phyloP scores from a whole-genome alignment of 2,113 vertebrate genomes.

The Thryonomys swinderianus region DNA sequence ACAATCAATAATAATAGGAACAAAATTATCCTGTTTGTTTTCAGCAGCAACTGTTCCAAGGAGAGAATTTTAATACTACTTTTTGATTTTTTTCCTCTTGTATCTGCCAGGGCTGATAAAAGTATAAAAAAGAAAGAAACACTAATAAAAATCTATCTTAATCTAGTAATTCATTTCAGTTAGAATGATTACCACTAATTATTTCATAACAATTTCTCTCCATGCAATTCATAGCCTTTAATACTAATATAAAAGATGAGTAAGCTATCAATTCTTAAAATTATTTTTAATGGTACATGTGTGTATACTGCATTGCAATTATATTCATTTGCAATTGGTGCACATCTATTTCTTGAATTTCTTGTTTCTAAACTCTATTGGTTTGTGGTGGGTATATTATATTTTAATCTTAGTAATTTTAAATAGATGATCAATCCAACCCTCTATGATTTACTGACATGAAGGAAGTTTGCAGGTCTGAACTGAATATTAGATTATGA shows the following conservation, averaged over 20 bases:
- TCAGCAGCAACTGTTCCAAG: background rate
- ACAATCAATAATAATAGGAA: background rate
- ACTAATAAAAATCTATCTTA: background rate
- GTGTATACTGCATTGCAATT: background rate
- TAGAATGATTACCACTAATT: background rate
- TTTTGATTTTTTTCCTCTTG: background rate
- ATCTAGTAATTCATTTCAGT: background rate
- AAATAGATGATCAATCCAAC: background rate
- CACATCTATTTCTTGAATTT: background rate
- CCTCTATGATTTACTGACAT: background rate
- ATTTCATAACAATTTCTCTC: background rate
- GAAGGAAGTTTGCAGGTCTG: background rate
- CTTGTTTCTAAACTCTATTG: background rate
- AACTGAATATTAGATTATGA: background rate
- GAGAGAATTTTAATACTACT: background rate
- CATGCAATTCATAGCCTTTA: background rate
- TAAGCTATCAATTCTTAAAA: background rate
- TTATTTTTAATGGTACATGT: background rate
- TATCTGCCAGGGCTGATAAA: background rate
- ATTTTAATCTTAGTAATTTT: slow-evolving; percentile 1
- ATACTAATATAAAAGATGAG: background rate
- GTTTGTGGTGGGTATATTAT: background rate
- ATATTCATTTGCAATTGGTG: background rate
- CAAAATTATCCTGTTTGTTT: background rate
- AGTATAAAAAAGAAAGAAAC: slow-evolving; percentile 21